phyloP scores from a whole-genome alignment of 2,888 invertebrate genomes.

The Athalia circularis region DNA sequence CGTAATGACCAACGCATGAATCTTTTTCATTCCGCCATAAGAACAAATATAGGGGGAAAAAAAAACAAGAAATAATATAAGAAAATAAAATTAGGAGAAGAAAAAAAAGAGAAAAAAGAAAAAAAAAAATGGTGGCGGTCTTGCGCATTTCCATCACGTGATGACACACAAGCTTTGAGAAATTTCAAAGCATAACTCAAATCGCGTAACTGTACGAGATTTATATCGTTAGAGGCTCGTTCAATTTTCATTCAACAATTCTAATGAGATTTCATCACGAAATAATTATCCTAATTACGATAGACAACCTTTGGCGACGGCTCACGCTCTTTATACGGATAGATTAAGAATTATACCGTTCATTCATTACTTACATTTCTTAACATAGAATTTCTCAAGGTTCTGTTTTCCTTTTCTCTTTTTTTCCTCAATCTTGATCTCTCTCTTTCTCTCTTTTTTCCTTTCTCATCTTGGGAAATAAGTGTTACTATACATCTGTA shows the following conservation, averaged over 20 bases:
- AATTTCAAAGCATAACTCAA: background rate
- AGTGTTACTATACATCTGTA: too few relatives aligned
- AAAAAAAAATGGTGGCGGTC: conserved; percentile 30
- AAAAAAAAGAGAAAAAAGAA: background rate
- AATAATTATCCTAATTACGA: background rate
- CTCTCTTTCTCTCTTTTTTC: too few relatives aligned
- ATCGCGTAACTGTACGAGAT: background rate
- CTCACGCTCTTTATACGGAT: too few relatives aligned
- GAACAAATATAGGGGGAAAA: background rate
- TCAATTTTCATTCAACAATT: background rate
- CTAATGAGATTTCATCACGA: background rate
- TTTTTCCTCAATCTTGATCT: too few relatives aligned
- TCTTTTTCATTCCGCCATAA: background rate
- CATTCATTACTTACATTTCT: too few relatives aligned
- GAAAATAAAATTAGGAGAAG: background rate
- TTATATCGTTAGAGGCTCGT: background rate
- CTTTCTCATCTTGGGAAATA: too few relatives aligned
- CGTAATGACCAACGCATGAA: too few relatives aligned
- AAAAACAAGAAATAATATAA: background rate
- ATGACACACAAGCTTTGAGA: conserved; percentile 35
- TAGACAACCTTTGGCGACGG: too few relatives aligned
- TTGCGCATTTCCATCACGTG: conserved; percentile 35
- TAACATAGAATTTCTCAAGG: too few relatives aligned
- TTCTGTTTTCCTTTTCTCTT: too few relatives aligned
- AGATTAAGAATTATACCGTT: too few relatives aligned